These are phyloP conservation scores for Thecophora atra DNA, from an alignment of 2,888 invertebrate genomes.

Conservation along the genomic window DNA sequence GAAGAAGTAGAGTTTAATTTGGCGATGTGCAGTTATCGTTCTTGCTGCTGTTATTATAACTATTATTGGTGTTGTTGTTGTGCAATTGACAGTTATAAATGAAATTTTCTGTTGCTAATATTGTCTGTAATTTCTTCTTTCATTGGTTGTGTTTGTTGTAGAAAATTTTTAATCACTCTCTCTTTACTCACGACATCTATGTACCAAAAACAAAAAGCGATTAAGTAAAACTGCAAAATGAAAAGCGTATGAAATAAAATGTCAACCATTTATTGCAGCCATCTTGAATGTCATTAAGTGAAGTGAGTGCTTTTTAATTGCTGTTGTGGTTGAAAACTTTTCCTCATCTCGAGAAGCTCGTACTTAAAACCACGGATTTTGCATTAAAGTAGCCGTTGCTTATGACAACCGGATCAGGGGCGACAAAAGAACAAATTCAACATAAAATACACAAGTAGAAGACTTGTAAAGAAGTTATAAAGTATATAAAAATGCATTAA, in stretches of 20 bases:
- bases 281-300: conserved; percentile 18
- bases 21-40: not conserved
- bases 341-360: not conserved
- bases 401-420: too few species aligned
- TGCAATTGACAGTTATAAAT: conserved; percentile 33
- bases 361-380: conserved; percentile 10
- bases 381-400: not conserved
- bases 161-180: not conserved
- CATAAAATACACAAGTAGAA: too few species aligned
- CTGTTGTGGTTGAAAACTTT: conserved; percentile 7
- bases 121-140: conserved; percentile 23
- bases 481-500: too few species aligned
- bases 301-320: conserved; percentile 11
- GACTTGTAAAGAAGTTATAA: too few species aligned
- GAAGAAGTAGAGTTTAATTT: not conserved
- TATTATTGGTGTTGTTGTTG: conserved; percentile 12
- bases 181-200: not conserved
- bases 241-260: not conserved
- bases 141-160: conserved; percentile 2
- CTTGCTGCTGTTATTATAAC: too few species aligned
- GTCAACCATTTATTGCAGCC: conserved; percentile 5
- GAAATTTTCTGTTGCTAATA: not conserved
- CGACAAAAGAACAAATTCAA: too few species aligned
- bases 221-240: not conserved
- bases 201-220: not conserved